Conservation (phyloP, 2,113 vertebrate species). For the Odocoileus virginianus region DNA sequence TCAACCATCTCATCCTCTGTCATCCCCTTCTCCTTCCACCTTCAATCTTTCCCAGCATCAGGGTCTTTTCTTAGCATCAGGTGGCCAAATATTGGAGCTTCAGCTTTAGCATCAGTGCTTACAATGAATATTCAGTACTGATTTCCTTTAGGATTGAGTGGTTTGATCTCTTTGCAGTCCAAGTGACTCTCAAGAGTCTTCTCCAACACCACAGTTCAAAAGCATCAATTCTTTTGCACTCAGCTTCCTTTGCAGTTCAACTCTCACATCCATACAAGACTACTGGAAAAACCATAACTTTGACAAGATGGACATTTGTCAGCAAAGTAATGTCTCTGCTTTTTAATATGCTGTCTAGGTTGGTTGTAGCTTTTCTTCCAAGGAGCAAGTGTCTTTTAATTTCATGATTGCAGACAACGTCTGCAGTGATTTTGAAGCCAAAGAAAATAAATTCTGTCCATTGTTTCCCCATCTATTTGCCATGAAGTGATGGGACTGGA, state of each 20-base stretch:
- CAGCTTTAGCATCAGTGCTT: background rate
- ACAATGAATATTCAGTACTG: background rate
- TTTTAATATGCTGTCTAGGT: background rate
- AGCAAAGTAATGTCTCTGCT: background rate
- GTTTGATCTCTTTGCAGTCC: background rate
- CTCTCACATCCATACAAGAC: background rate
- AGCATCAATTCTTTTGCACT: background rate
- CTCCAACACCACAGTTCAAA: background rate
- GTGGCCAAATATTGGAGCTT: background rate
- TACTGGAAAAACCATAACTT: background rate
- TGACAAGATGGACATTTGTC: background rate
- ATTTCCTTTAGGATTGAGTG: background rate
- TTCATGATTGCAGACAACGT: background rate
- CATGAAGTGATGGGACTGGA: background rate
- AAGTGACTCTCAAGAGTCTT: background rate
- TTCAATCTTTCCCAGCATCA: background rate
- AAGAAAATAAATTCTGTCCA: background rate
- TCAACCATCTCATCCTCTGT: background rate
- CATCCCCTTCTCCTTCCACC: fast-evolving
- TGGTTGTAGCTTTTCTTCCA: background rate
- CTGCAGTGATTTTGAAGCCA: background rate
- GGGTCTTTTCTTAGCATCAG: background rate
- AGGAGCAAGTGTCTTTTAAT: background rate
- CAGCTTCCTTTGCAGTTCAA: background rate
- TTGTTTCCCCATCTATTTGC: background rate